Evolutionary conservation across 2,888 invertebrate species (phyloP), one percentile per base, ranked within the genome.

Genomic region (Callyntrura sp.): DNA sequence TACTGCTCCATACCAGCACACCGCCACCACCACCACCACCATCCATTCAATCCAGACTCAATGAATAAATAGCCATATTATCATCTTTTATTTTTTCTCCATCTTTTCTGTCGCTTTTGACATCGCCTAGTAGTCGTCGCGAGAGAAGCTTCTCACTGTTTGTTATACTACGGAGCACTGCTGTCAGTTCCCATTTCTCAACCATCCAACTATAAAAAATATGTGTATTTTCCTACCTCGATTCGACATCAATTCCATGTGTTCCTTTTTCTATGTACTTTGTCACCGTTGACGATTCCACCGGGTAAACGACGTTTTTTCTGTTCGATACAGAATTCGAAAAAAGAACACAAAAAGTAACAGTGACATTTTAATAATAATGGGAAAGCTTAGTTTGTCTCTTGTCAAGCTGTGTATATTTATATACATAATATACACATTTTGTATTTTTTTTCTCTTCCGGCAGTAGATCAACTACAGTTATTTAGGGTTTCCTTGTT

Each of bases 11-110:
- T 3, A 60, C 60, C 8, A 14, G 17, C n/a, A 60, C 20, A 60
- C 20, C 43, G 17, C 11, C n/a, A 17, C 9, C 1, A 5, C 43
- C 43, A 43, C 11, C n/a, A 17, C 9, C 1, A 5, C 43, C 43
- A 70, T 70, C 9, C 70, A 70, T 70, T 70, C 43, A 43, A 43
- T 70, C 23, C 70, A 43, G 43, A 35, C 70, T 8, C 70, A 35
- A 70, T 70, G 70, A 70, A 70, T 70, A 70, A 70, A 70, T 70
- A 70, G 43, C 70, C 70, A 70, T 70, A 70, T 70, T 43, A 70
- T 70, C 43, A 70, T 43, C 43, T 43, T 70, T 43, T 35, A n/a
- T 68, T 35, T 35, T 35, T 70, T n/a, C 35, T 35, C 35, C 35
- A 35, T 35, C 35, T 35, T 65, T 70, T 43, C 43, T 70, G n/a